Evolutionary conservation across 2,888 invertebrate genomes (phyloP).

Genomic region (Heliconius ismenius): DNA sequence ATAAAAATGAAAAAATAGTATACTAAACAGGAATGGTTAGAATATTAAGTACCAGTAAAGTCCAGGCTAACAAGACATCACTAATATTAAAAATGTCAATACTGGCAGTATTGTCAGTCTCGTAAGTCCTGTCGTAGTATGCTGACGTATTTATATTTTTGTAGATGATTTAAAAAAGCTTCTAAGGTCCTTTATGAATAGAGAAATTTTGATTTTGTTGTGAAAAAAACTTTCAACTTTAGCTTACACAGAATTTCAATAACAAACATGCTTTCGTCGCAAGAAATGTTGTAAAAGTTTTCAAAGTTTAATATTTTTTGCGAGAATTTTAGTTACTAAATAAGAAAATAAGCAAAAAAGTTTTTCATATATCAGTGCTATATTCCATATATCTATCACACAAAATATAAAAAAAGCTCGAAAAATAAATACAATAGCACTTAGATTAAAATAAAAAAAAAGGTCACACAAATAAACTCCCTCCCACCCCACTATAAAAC

Average conservation of each 20-base stretch:
- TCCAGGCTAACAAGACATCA: background rate
- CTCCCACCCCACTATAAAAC: background rate
- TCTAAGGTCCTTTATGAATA: background rate
- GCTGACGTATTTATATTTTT: background rate
- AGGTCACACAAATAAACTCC: background rate
- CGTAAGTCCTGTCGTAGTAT: background rate
- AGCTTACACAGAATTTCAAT: constrained; percentile 4
- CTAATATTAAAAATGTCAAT: background rate
- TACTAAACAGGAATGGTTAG: no score
- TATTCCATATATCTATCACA: background rate
- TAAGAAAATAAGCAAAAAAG: background rate
- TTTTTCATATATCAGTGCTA: background rate
- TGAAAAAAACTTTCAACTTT: background rate
- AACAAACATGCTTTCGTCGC: background rate
- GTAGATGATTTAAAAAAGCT: background rate
- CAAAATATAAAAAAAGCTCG: background rate
- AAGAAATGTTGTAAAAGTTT: background rate
- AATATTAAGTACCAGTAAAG: background rate
- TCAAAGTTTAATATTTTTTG: background rate
- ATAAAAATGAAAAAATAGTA: no score
- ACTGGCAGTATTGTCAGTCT: background rate
- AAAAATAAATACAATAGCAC: background rate
- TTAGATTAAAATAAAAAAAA: background rate
- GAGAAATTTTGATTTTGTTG: background rate
- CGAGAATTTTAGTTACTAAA: background rate